Conservation (phyloP, 1,140 invertebrate species). For the Drosophila nigrodunni region DNA sequence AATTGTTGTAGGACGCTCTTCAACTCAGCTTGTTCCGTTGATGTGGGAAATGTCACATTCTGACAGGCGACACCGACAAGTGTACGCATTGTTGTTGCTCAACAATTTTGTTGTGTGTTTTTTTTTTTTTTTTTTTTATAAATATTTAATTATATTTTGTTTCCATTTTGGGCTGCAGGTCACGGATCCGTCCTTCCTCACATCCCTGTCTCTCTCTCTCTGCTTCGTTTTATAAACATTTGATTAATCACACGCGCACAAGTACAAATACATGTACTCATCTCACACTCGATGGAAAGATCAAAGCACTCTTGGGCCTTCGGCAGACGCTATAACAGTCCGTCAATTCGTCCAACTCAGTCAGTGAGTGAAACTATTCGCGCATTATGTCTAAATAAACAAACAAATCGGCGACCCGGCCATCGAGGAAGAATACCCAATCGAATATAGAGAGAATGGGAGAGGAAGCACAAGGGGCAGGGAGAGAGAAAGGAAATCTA, state of each 20-base stretch:
- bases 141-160: conserved; percentile 82
- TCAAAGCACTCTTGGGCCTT: conserved; percentile 62
- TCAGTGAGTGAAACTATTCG: conserved; percentile 79
- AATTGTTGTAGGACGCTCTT: conserved; percentile 74
- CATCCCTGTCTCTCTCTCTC: conserved; percentile 12
- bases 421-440: conserved; percentile 41
- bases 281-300: conserved; percentile 64
- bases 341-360: conserved; percentile 47
- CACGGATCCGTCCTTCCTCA: conserved; percentile 14
- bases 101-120: conserved; percentile 34
- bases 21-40: conserved; percentile 59
- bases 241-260: conserved; percentile 71
- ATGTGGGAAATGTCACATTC: conserved; percentile 80
- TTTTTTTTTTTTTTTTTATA: conserved; percentile 56
- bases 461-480: too few relatives aligned
- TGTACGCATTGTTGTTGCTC: conserved; percentile 74
- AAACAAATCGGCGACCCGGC: conserved; percentile 53
- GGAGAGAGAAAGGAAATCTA: conserved; percentile 44
- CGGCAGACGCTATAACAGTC: conserved; percentile 39
- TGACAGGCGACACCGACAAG: conserved; percentile 74
- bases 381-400: conserved; percentile 82
- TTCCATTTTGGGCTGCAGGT: conserved; percentile 61
- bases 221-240: conserved; percentile 63
- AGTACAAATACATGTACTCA: conserved; percentile 24
- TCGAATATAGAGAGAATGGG: conserved; percentile 4